Conservation (phyloP, 2,797 vertebrate genomes). For the Lacerta viridis region DNA sequence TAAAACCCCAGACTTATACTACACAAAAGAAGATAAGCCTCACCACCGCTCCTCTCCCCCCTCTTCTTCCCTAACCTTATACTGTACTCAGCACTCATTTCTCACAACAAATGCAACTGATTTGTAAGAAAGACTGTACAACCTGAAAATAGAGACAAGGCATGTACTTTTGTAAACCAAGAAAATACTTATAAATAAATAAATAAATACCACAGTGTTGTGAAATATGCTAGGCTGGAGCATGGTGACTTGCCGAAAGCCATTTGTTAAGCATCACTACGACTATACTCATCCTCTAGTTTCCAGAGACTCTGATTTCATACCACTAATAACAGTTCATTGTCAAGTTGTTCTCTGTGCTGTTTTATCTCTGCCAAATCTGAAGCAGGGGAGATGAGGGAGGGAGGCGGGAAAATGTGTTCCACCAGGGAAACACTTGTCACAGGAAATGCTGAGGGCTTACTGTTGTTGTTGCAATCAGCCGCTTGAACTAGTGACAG, state of each 20-base stretch:
- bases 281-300: background rate
- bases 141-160: too few species aligned
- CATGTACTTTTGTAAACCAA: too few species aligned
- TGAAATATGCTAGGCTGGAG: background rate
- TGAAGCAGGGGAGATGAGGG: background rate
- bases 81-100: too few species aligned
- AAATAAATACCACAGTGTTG: background rate
- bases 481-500: constrained; percentile 19
- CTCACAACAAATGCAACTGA: too few species aligned
- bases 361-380: background rate
- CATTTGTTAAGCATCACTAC: background rate
- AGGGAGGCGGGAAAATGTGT: background rate
- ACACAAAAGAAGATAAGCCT: too few species aligned
- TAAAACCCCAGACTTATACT: too few species aligned
- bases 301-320: background rate
- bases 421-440: background rate
- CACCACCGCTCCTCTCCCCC: too few species aligned
- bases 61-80: too few species aligned
- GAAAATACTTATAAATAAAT: too few species aligned
- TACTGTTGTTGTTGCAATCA: background rate
- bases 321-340: background rate
- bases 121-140: too few species aligned
- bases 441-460: background rate
- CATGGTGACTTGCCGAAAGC: background rate
- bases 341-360: background rate